Evolutionary conservation across 2,797 vertebrate genomes (phyloP).

Genomic region (Gallinago nigripennis): DNA sequence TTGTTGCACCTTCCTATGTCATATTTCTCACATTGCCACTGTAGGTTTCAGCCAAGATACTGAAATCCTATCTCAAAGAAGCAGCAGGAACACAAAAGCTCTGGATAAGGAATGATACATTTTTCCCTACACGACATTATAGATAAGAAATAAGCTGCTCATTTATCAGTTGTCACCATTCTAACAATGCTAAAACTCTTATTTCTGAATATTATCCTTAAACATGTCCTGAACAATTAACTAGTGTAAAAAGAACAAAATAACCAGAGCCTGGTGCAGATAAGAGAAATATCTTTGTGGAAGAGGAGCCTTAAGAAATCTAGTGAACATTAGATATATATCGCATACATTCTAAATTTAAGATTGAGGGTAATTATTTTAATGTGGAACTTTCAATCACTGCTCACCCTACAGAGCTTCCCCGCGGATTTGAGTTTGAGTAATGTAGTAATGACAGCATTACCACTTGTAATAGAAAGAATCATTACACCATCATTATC

Average conservation of each 20-base stretch:
- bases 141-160: slow-evolving; percentile 6
- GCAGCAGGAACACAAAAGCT: background rate
- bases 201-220: background rate
- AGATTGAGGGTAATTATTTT: slow-evolving; percentile 53
- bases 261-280: background rate
- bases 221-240: background rate
- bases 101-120: background rate
- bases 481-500: slow-evolving; percentile 65
- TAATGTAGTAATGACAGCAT: slow-evolving; percentile 59
- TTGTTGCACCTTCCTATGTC: background rate
- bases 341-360: slow-evolving; percentile 30
- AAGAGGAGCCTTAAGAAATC: slow-evolving; percentile 24
- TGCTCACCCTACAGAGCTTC: slow-evolving; percentile 49
- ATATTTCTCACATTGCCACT: background rate
- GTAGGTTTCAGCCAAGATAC: background rate
- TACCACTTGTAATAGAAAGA: slow-evolving; percentile 59
- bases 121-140: background rate
- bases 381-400: slow-evolving; percentile 60
- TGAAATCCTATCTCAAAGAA: background rate
- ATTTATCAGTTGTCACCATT: background rate
- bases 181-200: background rate
- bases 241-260: background rate
- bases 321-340: background rate
- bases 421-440: slow-evolving; percentile 33
- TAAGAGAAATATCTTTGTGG: background rate